Evolutionary conservation across 2,888 invertebrate genomes (phyloP), one percentile per base, ranked within the genome.

Genomic region (Ornithoptera priamus): DNA sequence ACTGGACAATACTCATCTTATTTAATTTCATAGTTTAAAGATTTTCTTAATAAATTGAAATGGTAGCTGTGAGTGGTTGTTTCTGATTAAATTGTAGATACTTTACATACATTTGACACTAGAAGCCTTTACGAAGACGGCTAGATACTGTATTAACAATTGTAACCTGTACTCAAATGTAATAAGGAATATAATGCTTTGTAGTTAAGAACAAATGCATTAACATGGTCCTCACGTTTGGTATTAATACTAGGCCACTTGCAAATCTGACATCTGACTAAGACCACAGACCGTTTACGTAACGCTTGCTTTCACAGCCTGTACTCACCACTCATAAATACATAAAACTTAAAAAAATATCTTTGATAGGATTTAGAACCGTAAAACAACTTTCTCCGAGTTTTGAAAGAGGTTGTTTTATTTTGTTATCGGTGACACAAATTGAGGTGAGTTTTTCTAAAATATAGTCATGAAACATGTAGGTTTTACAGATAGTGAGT

Each of bases 281-380:
- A 70, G 71, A 71, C 67, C 70, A 62, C 71, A 76, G 72, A 74
- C 75, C 80, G 79, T 81, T 86, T 84, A 81, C 77, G 77, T 86
- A 86, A 86, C 75, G 71, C 73, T 76, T 74, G 81, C 85, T 86
- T 87, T 87, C 85, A 83, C 84, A 77, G 74, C 74, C 71, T 65
- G 22, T 61, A 67, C 22, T 46, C 53, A 39, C 42, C 58, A n/a
- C 36, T 65, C 56, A 62, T 58, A 62, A 58, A 62, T 64, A 70
- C 53, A 24, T 30, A 46, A 62, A 68, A 58, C 42, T 58, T 12
- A 68, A 58, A 67, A 68, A 58, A 67, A 68, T 57, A 57, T 57
- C 58, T 42, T 20, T 30, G 58, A 68, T 57, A 62, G 67, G 57
- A 58, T 61, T 24, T n/a, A 57, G 18, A 67, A 17, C 39, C 8